These are phyloP conservation scores for Iphiclides podalirius DNA, from an alignment of 2,888 invertebrate genomes.

Conservation along the genomic window DNA sequence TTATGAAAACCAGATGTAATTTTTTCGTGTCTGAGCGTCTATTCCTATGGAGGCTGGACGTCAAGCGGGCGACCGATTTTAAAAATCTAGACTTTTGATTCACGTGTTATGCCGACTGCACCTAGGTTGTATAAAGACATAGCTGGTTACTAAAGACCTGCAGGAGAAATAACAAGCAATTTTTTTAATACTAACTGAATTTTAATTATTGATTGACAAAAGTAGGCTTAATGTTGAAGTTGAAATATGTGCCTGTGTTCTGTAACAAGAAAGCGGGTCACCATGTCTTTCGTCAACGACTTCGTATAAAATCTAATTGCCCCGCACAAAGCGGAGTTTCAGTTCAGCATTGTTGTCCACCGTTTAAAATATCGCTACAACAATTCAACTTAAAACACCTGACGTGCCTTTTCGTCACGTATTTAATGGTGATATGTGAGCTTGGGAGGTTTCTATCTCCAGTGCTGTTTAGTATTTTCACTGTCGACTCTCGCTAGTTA, in stretches of 20 bases:
- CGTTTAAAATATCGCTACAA: constrained; percentile 29
- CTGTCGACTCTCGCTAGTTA: constrained; percentile 13
- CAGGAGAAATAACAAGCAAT: no score
- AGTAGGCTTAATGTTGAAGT: no score
- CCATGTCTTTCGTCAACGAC: constrained; percentile 24
- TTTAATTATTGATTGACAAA: no score
- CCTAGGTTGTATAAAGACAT: no score
- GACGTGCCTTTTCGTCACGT: background rate
- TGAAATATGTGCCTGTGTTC: background rate
- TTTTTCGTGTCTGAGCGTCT: no score
- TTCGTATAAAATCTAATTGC: constrained; percentile 22
- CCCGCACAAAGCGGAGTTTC: constrained; percentile 24
- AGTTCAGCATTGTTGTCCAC: constrained; percentile 25
- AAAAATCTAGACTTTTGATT: no score
- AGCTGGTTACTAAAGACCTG: no score
- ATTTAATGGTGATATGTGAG: background rate
- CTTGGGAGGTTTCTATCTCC: background rate
- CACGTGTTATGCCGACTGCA: no score
- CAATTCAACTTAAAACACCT: constrained; percentile 23
- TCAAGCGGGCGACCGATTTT: no score
- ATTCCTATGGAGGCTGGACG: no score
- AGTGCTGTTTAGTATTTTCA: constrained; percentile 16
- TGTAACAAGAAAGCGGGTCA: constrained; percentile 3
- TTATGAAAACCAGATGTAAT: no score
- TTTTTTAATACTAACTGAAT: no score